Evolutionary conservation across 2,797 vertebrate species (phyloP), one percentile per base, ranked within the genome.

Genomic region (Lepus oiostolus): DNA sequence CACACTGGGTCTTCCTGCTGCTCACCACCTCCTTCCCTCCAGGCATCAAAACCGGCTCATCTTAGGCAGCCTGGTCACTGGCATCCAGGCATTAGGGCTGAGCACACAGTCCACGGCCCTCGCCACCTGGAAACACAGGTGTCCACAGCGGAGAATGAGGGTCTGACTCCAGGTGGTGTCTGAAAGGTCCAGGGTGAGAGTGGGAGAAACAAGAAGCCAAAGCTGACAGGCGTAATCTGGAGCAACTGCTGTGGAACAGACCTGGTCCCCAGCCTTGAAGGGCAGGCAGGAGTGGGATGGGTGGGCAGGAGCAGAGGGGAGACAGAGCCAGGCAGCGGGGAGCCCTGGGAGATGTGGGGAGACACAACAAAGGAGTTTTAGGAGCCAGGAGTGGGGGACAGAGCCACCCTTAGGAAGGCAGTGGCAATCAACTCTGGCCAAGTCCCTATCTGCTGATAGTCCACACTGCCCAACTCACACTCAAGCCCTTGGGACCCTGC

Each of bases 171-270:
- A 91, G 42, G 42, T 81, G 68, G 63, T 1, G 1, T 21, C 75
- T 38, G 68, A 86, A 95, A 95, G 52, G 12, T 83, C 32, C 88
- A 86, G 32, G n/a, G 28, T 75, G 24, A 88, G 16, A 76, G 12
- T 52, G 28, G n/a, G n/a, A 81, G 19, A 63, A 84, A 83, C 67
- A 10, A 94, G 68, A 96, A 93, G 72, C 74, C 58, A 52, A 81
- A 24, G 71, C 47, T 47, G 52, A 50, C n/a, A 10, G 19, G 52
- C 85, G 54, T 16, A 81, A 86, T 89, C 75, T 50, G 19, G 80
- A 77, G 85, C n/a, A 42, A 38, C 75, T 95, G 90, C n/a, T 35
- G 60, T 26, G 76, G 63, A 87, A 26, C 8, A 24, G n/a, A 22
- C 38, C 24, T 19, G 16, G 32, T 22, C 0, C 6, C 24, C 35